phyloP scores from a whole-genome alignment of 2,888 invertebrate genomes.

The Diarsia dahlii region DNA sequence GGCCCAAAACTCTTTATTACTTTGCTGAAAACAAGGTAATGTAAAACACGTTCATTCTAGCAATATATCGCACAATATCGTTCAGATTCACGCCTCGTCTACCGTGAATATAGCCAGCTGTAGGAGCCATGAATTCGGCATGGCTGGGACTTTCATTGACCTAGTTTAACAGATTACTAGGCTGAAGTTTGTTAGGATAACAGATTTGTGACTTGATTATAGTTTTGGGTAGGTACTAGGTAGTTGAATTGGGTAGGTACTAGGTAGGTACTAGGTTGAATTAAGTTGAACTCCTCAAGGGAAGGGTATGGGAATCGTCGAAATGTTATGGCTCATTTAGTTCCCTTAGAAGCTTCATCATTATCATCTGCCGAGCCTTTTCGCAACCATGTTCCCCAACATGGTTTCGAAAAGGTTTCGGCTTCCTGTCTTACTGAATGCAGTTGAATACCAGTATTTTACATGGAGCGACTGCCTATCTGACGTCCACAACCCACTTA shows the following conservation, averaged over 20 bases:
- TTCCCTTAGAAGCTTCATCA: background rate
- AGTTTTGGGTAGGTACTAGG: background rate
- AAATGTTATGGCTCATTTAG: background rate
- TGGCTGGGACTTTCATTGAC: slow-evolving; percentile 17
- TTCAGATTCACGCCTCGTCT: slow-evolving; percentile 48
- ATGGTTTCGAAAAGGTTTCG: no score
- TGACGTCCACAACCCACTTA: no score
- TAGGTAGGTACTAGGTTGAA: no score
- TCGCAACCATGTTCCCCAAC: no score
- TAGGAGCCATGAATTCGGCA: slow-evolving; percentile 14
- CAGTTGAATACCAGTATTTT: no score
- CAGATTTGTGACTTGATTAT: slow-evolving; percentile 1
- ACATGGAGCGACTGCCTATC: no score
- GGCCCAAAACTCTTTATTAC: slow-evolving; percentile 26
- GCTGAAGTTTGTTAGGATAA: slow-evolving; percentile 3
- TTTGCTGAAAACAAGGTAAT: slow-evolving; percentile 24
- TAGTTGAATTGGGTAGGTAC: no score
- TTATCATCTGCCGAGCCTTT: no score
- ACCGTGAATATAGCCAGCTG: slow-evolving; percentile 60
- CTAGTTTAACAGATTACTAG: background rate
- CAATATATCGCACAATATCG: slow-evolving; percentile 46
- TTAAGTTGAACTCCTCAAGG: no score
- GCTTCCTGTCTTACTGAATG: no score
- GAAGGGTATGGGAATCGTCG: no score
- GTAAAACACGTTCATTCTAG: slow-evolving; percentile 36